These are phyloP conservation scores for Carabus problematicus DNA, from an alignment of 2,888 invertebrate species.

Conservation along the genomic window DNA sequence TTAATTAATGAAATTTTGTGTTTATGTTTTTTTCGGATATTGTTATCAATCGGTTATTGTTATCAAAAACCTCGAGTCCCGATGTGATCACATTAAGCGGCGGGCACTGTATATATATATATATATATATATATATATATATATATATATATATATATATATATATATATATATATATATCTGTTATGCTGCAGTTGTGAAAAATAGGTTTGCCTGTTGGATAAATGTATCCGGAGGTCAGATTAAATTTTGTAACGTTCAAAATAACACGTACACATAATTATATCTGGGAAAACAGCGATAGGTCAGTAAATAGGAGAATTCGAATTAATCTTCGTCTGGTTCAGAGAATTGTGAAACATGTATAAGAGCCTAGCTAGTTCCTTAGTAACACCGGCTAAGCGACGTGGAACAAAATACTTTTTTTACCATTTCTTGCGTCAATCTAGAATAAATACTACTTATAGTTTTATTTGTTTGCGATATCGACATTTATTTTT, in stretches of 20 bases:
- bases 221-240: constrained; percentile 10
- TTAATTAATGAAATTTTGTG: too few relatives aligned
- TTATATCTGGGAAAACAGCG: constrained; percentile 15
- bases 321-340: constrained; percentile 3
- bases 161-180: constrained; percentile 3
- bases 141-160: constrained; percentile 6
- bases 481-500: neutral
- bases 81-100: too few relatives aligned
- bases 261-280: constrained; percentile 19
- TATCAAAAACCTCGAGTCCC: too few relatives aligned
- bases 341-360: constrained; percentile 12
- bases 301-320: constrained; percentile 16
- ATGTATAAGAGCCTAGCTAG: neutral
- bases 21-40: too few relatives aligned
- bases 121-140: constrained; percentile 4
- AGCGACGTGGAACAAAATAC: too few relatives aligned
- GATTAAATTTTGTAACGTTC: constrained; percentile 1
- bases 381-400: neutral
- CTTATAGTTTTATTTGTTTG: constrained; percentile 1
- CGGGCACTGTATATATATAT: too few relatives aligned
- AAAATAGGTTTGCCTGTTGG: neutral
- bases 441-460: neutral
- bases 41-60: too few relatives aligned
- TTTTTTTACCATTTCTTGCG: too few relatives aligned
- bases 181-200: too few relatives aligned